phyloP scores from a whole-genome alignment of 1,140 invertebrate genomes.

The Lucilia sericata region DNA sequence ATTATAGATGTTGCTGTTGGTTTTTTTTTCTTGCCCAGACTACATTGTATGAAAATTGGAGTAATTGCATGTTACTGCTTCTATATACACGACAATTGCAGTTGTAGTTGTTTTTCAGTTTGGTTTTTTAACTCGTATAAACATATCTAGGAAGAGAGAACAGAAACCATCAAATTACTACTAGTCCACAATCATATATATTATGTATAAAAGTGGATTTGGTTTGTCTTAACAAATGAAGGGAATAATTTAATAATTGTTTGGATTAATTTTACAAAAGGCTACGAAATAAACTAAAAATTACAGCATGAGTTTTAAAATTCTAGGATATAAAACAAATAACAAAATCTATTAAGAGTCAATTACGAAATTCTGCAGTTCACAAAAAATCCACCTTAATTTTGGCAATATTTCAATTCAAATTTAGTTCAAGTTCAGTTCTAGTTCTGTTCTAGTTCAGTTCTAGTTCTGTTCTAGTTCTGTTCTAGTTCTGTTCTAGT shows the following conservation, averaged over 20 bases:
- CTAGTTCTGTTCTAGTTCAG: no score
- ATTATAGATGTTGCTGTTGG: conserved; percentile 1
- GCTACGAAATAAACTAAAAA: no score
- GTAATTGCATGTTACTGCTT: conserved; percentile 38
- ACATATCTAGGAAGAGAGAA: neutral
- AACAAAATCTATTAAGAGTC: no score
- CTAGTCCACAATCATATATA: neutral
- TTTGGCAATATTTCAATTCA: no score
- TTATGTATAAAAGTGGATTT: no score
- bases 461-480: no score
- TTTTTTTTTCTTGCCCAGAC: conserved; percentile 1
- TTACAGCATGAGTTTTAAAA: no score
- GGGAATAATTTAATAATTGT: conserved; percentile 13
- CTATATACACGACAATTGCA: neutral
- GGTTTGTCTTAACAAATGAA: neutral
- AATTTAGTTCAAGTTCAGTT: no score
- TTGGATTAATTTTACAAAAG: neutral
- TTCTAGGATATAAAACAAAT: no score
- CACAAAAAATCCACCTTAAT: no score
- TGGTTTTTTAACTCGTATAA: neutral
- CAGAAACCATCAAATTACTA: neutral
- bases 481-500: no score
- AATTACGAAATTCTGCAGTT: no score
- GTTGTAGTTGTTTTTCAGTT: neutral
- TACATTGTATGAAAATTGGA: conserved; percentile 37